These are phyloP conservation scores for Upupa epops DNA, from an alignment of 2,113 vertebrate genomes.

Conservation along the genomic window DNA sequence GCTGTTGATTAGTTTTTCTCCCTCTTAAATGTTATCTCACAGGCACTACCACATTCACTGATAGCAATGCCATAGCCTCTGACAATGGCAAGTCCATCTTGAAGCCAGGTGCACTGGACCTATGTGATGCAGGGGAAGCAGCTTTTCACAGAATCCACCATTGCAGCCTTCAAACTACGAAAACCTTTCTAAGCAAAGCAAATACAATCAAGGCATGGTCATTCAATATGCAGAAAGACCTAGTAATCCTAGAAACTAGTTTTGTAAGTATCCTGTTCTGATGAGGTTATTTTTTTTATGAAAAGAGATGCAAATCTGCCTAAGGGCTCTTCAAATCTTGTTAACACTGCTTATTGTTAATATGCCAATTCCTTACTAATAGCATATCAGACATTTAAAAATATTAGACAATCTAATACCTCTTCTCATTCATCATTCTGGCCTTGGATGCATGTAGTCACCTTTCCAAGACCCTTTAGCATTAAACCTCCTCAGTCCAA, in stretches of 20 bases:
- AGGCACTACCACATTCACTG: not conserved
- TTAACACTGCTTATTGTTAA: not conserved
- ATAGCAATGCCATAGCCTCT: not conserved
- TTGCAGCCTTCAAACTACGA: no score
- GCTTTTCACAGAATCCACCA: not conserved
- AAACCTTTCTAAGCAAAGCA: not conserved
- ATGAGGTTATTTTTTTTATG: not conserved
- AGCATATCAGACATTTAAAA: not conserved
- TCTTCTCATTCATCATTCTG: constrained; percentile 7
- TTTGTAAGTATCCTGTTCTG: not conserved
- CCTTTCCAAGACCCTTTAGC: constrained; percentile 40
- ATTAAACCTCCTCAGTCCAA: constrained; percentile 37
- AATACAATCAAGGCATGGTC: not conserved
- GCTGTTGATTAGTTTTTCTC: not conserved
- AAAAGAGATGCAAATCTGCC: not conserved
- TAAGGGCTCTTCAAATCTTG: not conserved
- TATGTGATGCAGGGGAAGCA: not conserved
- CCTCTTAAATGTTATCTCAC: not conserved
- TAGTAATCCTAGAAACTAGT: not conserved
- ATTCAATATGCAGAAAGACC: not conserved
- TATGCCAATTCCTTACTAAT: not conserved
- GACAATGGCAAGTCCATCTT: not conserved
- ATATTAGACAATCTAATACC: not conserved
- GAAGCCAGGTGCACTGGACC: not conserved
- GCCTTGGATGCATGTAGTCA: not conserved